Evolutionary conservation across 2,888 invertebrate species (phyloP), one percentile per base, ranked within the genome.

Genomic region (Eilema griseolum): DNA sequence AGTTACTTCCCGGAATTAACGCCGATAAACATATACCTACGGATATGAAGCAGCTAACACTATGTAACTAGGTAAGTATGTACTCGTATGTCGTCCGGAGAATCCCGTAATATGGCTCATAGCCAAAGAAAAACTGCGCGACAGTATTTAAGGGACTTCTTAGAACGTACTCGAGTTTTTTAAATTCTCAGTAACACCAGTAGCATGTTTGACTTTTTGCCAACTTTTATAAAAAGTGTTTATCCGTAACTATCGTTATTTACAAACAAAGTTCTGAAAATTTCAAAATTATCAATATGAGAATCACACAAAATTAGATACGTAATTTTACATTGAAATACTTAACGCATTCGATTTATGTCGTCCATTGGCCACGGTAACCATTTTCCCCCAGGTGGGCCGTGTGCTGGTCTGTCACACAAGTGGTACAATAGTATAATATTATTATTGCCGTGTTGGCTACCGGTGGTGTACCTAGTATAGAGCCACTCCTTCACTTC

Each of bases 41-140:
- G 70, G 70, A 71, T 63, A 52, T 67, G 14, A 31, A 63, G 63
- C 63, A 71, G 70, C 67, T 67, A 63, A 60, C 62, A 63, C 52
- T 24, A 31, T 31, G 14, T 67, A 41, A 62, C 59, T 37, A 26
- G 26, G 37, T 41, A 63, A 26, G 11, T 14, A 61, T 68, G 37
- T 66, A 24, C n/a, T 52, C 8, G 52, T n/a, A n/a, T 52, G 10
- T 67, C 8, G 46, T 60, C 31, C 26, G n/a, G 56, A 66, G 56
- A 66, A 56, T 61, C 66, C 33, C 61, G 41, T 28, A 26, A 24
- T 33, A 67, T 67, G 67, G 67, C 67, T 31, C 31, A 28, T n/a
- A 33, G 61, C 67, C 67, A 67, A 61, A 46, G 33, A 66, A 60
- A 37, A 66, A 61, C 33, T 56, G 52, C 20, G 66, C 46, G 28